These are phyloP conservation scores for Pipistrellus kuhlii DNA, from an alignment of 2,797 vertebrate species.

Conservation along the genomic window DNA sequence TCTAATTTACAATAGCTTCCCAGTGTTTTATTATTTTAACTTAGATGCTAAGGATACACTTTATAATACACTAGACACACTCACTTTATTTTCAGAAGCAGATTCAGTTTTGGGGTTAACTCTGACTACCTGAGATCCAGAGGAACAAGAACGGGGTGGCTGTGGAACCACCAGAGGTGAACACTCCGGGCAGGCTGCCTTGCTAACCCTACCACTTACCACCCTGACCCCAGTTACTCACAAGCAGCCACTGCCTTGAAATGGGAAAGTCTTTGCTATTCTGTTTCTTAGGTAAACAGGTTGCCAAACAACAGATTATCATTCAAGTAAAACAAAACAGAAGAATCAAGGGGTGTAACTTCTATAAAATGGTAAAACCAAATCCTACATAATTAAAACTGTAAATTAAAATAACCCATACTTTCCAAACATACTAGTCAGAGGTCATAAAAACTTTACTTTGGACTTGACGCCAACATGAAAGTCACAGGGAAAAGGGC, in stretches of 20 bases:
- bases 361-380: neutral
- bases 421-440: neutral
- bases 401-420: neutral
- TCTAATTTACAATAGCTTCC: neutral
- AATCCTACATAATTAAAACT: neutral
- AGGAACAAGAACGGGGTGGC: neutral
- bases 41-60: neutral
- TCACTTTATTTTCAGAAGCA: neutral
- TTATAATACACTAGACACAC: neutral
- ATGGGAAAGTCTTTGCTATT: neutral
- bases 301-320: neutral
- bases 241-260: neutral
- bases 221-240: neutral
- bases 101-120: neutral
- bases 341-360: neutral
- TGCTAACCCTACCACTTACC: accelerated
- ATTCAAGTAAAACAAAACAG: neutral
- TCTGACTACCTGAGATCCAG: neutral
- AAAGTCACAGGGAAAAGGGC: neutral
- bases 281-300: neutral
- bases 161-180: accelerated
- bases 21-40: neutral
- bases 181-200: accelerated
- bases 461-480: neutral
- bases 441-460: neutral